These are phyloP conservation scores for Tachina grossa DNA, from an alignment of 2,888 invertebrate genomes.

Conservation along the genomic window DNA sequence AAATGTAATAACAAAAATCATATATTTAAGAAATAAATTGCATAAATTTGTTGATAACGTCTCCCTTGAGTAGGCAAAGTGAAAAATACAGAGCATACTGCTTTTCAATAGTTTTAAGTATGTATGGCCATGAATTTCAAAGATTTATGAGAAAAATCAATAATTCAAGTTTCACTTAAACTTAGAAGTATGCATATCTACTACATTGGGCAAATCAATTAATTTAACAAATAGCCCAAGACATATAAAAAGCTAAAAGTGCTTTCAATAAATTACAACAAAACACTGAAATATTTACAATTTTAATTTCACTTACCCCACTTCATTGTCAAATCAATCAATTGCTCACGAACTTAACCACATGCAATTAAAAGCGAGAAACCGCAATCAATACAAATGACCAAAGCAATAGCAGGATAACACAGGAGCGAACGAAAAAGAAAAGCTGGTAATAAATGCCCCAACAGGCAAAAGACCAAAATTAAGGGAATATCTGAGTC, in stretches of 20 bases:
- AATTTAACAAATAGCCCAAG: background rate
- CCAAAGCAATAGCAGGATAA: conserved; percentile 39
- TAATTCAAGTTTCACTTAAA: too few species aligned
- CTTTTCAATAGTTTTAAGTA: background rate
- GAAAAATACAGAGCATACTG: background rate
- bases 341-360: conserved; percentile 31
- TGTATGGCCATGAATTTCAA: background rate
- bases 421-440: conserved; percentile 31
- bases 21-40: conserved; percentile 54
- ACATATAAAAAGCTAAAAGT: background rate
- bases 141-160: conserved; percentile 4
- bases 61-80: conserved; percentile 26
- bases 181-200: too few species aligned
- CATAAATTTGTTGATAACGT: conserved; percentile 57
- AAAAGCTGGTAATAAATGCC: background rate
- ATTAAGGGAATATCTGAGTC: background rate
- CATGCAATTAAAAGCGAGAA: conserved; percentile 30
- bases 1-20: conserved; percentile 3
- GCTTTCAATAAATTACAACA: too few species aligned
- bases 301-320: conserved; percentile 1
- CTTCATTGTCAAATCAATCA: conserved; percentile 51
- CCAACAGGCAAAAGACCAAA: background rate
- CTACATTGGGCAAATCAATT: background rate
- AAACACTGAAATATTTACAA: too few species aligned
- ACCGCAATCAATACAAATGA: conserved; percentile 58